Percentiles rank a stretch among this genome's conserved stretches.
These are phyloP conservation scores for Lagodon rhomboides DNA, from an alignment of 2,797 vertebrate genomes.

Conservation along the genomic window DNA sequence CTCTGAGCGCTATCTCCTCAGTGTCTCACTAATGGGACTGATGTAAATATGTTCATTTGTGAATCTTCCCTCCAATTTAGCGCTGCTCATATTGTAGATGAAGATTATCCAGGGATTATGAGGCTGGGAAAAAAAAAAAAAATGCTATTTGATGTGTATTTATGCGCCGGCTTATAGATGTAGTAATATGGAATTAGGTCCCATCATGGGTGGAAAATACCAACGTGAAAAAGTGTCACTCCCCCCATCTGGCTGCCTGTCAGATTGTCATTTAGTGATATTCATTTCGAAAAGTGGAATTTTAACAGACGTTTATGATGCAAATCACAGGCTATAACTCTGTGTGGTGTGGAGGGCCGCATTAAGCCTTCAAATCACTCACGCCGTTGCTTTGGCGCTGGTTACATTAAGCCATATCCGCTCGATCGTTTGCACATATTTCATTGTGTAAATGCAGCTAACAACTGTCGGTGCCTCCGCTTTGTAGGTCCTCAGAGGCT, in stretches of 20 bases:
- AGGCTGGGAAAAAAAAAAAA: constrained; percentile 65
- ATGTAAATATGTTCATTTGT: constrained; percentile 87
- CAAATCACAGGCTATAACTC: constrained; percentile 84
- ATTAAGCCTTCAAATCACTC: constrained; percentile 85
- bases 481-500: constrained; percentile 62
- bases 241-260: constrained; percentile 71
- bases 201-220: constrained; percentile 72
- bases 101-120: constrained; percentile 88
- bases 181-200: constrained; percentile 81
- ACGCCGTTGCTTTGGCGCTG: constrained; percentile 61
- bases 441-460: constrained; percentile 68
- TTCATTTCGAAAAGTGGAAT: constrained; percentile 83
- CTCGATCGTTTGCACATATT: constrained; percentile 75
- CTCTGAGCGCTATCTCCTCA: constrained; percentile 73
- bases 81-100: constrained; percentile 81
- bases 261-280: constrained; percentile 80
- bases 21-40: constrained; percentile 82
- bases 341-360: constrained; percentile 70
- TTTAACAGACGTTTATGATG: constrained; percentile 85
- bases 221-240: constrained; percentile 56
- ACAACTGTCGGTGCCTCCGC: constrained; percentile 58
- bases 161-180: constrained; percentile 80
- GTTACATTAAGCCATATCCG: constrained; percentile 68
- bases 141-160: constrained; percentile 81
- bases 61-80: constrained; percentile 83